phyloP scores from a whole-genome alignment of 1,140 invertebrate genomes.

The Episyrphus balteatus region DNA sequence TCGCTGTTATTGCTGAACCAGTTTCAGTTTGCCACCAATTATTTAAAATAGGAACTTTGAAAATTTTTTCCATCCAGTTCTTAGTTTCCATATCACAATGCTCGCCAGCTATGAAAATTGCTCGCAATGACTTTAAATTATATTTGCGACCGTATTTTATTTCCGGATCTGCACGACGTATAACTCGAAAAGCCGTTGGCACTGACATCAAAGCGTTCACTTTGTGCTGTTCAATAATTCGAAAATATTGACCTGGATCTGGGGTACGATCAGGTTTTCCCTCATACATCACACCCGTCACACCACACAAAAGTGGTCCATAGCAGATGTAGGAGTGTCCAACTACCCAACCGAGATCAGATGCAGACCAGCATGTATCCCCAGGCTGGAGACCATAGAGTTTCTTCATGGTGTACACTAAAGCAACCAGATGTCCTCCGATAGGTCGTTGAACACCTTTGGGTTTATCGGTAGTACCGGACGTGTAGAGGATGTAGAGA shows the following conservation, averaged over 20 bases:
- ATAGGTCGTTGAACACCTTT: constrained; percentile 76
- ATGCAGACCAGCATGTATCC: constrained; percentile 86
- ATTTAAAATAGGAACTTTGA: constrained; percentile 78
- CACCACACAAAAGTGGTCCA: constrained; percentile 67
- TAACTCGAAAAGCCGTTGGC: constrained; percentile 73
- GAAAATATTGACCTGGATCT: constrained; percentile 75
- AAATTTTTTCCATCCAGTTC: constrained; percentile 68
- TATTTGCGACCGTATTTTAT: constrained; percentile 55
- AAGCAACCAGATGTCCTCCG: constrained; percentile 73
- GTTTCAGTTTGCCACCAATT: constrained; percentile 96
- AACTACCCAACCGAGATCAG: constrained; percentile 84
- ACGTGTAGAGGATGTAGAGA: constrained; percentile 87
- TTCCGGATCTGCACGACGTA: constrained; percentile 64
- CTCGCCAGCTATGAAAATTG: constrained; percentile 84
- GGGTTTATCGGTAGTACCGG: constrained; percentile 76
- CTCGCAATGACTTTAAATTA: constrained; percentile 58
- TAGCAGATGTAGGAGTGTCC: constrained; percentile 92
- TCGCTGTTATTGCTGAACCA: constrained; percentile 77
- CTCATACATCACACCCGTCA: constrained; percentile 84
- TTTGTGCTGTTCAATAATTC: constrained; percentile 76
- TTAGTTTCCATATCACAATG: constrained; percentile 88
- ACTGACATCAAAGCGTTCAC: constrained; percentile 80
- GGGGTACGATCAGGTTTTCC: constrained; percentile 90
- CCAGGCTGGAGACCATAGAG: constrained; percentile 72
- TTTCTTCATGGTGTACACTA: constrained; percentile 73